These are phyloP conservation scores for Osmerus mordax DNA, from an alignment of 2,113 vertebrate species.

Conservation along the genomic window DNA sequence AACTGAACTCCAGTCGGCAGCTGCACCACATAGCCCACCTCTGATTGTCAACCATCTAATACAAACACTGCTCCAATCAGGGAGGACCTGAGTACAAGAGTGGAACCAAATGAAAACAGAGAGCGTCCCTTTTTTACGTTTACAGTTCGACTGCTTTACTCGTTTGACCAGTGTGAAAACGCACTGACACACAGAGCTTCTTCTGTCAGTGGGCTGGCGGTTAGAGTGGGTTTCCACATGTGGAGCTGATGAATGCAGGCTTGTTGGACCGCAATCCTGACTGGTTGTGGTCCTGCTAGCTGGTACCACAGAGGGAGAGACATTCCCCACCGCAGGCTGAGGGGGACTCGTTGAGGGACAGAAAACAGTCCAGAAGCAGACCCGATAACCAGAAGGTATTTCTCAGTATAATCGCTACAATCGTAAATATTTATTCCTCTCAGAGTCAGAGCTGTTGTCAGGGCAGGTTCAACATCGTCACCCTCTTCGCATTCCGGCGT, in stretches of 20 bases:
- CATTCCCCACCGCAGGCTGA: constrained; percentile 14
- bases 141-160: not conserved
- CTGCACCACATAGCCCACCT: constrained; percentile 10
- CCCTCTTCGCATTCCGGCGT: too few relatives aligned
- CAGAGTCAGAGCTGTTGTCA: too few relatives aligned
- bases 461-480: too few relatives aligned
- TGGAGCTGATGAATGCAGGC: not conserved
- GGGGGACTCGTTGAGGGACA: not conserved
- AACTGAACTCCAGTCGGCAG: constrained; percentile 26
- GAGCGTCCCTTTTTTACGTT: not conserved
- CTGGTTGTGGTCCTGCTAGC: constrained; percentile 9
- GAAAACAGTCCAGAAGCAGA: not conserved
- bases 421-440: not conserved
- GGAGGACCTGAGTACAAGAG: constrained; percentile 18
- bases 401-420: not conserved
- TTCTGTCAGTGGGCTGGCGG: not conserved
- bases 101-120: not conserved
- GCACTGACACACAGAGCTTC: not conserved
- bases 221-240: not conserved
- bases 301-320: constrained; percentile 7
- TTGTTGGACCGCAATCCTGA: not conserved
- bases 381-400: not conserved
- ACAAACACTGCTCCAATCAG: not conserved
- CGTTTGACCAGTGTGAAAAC: not conserved
- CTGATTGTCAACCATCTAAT: not conserved